Base-by-base conservation (phyloP, 2,888 invertebrate genomes). In the Carabus problematicus region DNA sequence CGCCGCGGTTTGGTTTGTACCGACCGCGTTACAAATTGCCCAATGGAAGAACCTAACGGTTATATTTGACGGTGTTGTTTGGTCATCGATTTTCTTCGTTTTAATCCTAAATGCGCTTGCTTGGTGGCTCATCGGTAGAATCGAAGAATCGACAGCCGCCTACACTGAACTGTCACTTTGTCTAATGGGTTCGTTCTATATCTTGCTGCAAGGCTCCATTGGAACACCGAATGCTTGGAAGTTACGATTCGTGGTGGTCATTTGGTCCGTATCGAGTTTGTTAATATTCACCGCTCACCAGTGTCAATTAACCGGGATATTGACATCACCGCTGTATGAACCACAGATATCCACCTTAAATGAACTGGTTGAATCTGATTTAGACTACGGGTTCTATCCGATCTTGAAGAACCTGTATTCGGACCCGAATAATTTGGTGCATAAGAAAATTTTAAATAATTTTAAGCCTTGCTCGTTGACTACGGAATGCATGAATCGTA, bases 241-340 rank as follows among this genome's bases (percentile, higher is more conserved):
- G 9, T 12, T 71, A 1, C n/a, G 71, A 9, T 52, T 61, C 29
- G 52, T 71, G 19, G 59, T 71, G 9, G 40, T 71, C 1, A 66
- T 61, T 49, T 71, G 71, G 71, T 64, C 58, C 0, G 8, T 70
- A 9, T 61, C 52, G 11, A 59, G 64, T 42, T 70, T 70, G 9
- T 14, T 71, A 1, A 42, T 71, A 11, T 66, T 70, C 45, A 71
- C 70, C 41, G 64, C 64, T 8, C 66, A 67, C 45, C 64, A 71
- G 42, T 61, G 69, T 49, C 59, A 60, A 29, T 29, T 71, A 41
- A 70, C 61, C 11, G 63, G 64, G 42, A 47, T 66, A 14, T 61
- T 71, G 43, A 68, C 70, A 1, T 64, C 62, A 14, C 71, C 71
- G n/a, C 54, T 64, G 9, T 68, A 69, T 54, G 63, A 64, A 52